These are phyloP conservation scores for Sebastes baramenuke DNA, from an alignment of 2,797 vertebrate species.

Conservation along the genomic window DNA sequence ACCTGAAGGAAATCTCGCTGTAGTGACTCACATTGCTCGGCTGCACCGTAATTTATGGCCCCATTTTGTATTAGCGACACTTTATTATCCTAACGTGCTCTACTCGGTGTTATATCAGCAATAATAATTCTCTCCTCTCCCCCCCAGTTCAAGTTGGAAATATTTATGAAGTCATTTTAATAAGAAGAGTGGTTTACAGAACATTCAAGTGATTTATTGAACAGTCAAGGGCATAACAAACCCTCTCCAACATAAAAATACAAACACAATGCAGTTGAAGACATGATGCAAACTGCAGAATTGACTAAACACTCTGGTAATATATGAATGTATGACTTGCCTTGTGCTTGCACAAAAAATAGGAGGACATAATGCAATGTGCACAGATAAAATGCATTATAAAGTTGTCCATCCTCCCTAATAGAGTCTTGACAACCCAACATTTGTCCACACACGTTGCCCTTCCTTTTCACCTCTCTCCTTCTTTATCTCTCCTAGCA, in stretches of 20 bases:
- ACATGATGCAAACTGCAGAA: not conserved
- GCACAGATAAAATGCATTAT: not conserved
- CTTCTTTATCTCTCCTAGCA: constrained; percentile 21
- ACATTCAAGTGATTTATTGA: constrained; percentile 43
- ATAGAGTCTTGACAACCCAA: not conserved
- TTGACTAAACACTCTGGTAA: not conserved
- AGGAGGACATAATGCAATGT: not conserved
- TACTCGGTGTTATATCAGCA: not conserved
- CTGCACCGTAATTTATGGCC: constrained; percentile 54
- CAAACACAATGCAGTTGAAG: not conserved
- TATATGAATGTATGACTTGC: not conserved
- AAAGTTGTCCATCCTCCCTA: not conserved
- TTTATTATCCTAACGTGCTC: constrained; percentile 48
- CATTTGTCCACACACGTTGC: not conserved
- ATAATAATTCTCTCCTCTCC: constrained; percentile 23
- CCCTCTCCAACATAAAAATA: constrained; percentile 3
- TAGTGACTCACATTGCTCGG: constrained; percentile 3
- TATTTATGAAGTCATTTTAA: constrained; percentile 57
- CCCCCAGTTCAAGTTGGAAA: constrained; percentile 13
- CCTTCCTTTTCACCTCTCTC: not conserved
- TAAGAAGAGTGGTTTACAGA: constrained; percentile 25
- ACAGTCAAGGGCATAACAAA: constrained; percentile 3
- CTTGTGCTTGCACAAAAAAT: not conserved
- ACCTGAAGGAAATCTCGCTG: constrained; percentile 32
- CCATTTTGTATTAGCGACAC: constrained; percentile 40